Evolutionary conservation across 2,113 vertebrate genomes (phyloP), one percentile per base, ranked within the genome.

Genomic region (Alouatta palliata): DNA sequence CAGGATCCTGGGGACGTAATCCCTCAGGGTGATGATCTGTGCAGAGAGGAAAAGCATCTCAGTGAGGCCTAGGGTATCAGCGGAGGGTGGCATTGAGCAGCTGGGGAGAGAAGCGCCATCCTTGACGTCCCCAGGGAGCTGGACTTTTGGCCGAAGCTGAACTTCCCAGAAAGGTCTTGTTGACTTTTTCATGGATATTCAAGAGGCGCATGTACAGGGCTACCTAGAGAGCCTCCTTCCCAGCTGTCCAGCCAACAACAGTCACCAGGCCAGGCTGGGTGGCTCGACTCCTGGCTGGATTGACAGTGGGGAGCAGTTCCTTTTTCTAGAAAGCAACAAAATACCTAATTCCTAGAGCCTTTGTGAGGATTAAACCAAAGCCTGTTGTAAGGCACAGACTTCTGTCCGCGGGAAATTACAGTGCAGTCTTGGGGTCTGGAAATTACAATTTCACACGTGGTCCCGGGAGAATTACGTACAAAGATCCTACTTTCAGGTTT

Each of bases 1-100:
- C 96, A 99, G 98, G 87, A 99, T 99, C 98, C 99, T 99, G 30
- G 99, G 99, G 97, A 99, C 37, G 16, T 99, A 99, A 96, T 99
- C 99, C 98, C 99, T 99, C 98, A 99, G 97, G 66, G 99, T 99
- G 97, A 99, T 99, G 79, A 99, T 99, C 99, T 99, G 95, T 4
- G 96, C 96, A 52, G 97, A 88, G 81, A 87, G 96, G 47, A 20
- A 49, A 47, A 47, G 43, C 73, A 0, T 30, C 43, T 14, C 40
- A 17, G 73, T 25, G 3, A 76, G n/a, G 25, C 40, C 23, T 25
- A 17, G 76, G 76, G 20, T 43, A 40, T 25, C 71, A 4, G 23
- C 3, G 9, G 30, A 79, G 30, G 45, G 45, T 20, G 5, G 45
- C 2, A 9, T 35, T 9, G 0, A 32, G 45, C 12, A 7, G 37